Conservation (phyloP, 2,888 invertebrate genomes). For the Dioctria linearis region DNA sequence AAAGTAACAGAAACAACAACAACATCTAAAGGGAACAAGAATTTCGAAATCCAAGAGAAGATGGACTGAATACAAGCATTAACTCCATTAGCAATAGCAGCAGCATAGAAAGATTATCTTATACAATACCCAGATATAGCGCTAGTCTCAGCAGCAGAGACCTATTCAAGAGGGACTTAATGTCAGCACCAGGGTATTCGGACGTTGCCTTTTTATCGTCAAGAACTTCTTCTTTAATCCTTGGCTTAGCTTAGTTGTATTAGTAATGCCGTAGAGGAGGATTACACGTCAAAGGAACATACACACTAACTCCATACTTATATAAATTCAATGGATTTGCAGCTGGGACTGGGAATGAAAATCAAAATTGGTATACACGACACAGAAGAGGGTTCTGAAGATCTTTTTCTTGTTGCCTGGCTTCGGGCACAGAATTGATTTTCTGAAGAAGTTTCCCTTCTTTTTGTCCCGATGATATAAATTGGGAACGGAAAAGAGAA, state of each 20-base stretch:
- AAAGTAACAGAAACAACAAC: slow-evolving; percentile 14
- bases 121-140: slow-evolving; percentile 5
- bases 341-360: slow-evolving; percentile 32
- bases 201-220: slow-evolving; percentile 34
- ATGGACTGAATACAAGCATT: slow-evolving; percentile 12
- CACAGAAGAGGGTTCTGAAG: slow-evolving; percentile 33
- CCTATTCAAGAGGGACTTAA: slow-evolving; percentile 7
- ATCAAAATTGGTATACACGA: slow-evolving; percentile 21
- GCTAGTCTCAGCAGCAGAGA: not conserved
- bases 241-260: slow-evolving; percentile 13
- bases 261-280: not conserved
- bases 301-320: not conserved
- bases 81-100: not conserved
- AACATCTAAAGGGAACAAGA: slow-evolving; percentile 13
- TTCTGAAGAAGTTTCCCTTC: slow-evolving; percentile 46
- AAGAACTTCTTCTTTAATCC: slow-evolving; percentile 46
- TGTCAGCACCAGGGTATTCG: slow-evolving; percentile 18
- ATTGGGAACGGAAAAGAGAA: slow-evolving; percentile 26
- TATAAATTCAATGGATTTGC: slow-evolving; percentile 22
- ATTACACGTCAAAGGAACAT: slow-evolving; percentile 20
- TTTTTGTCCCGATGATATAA: not conserved
- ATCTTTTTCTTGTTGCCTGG: slow-evolving; percentile 29
- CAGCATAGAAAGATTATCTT: too few species aligned
- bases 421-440: slow-evolving; percentile 31
- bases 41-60: slow-evolving; percentile 10